Conservation (phyloP, 2,113 vertebrate genomes). For the Trochalopteron elliotii region DNA sequence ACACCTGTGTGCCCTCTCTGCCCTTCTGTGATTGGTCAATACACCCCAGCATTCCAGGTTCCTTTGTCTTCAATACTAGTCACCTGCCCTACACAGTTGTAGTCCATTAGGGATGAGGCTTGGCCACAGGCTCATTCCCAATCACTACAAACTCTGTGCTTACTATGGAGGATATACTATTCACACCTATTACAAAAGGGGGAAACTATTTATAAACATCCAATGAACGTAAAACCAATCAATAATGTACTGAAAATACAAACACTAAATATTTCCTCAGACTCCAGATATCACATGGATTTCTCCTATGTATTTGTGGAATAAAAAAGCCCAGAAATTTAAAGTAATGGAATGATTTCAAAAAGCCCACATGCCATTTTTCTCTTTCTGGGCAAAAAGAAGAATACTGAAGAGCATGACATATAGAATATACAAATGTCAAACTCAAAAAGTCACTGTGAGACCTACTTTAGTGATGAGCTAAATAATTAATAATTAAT, state of each 20-base stretch:
- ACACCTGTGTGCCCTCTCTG: not conserved
- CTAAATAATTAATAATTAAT: too few relatives aligned
- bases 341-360: not conserved
- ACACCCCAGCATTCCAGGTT: not conserved
- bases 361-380: not conserved
- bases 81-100: not conserved
- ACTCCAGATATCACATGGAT: not conserved
- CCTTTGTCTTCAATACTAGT: not conserved
- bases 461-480: not conserved
- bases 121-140: not conserved
- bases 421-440: not conserved
- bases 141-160: not conserved
- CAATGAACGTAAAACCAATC: not conserved
- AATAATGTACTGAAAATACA: not conserved
- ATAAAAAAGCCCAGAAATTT: not conserved
- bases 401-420: not conserved
- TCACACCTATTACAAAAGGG: not conserved
- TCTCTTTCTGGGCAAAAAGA: not conserved
- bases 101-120: not conserved
- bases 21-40: not conserved
- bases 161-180: not conserved
- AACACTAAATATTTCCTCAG: not conserved
- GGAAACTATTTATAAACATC: not conserved
- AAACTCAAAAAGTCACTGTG: not conserved
- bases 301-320: not conserved